These are phyloP conservation scores for Drosophila melanica DNA, from an alignment of 1,140 invertebrate species.

Conservation along the genomic window DNA sequence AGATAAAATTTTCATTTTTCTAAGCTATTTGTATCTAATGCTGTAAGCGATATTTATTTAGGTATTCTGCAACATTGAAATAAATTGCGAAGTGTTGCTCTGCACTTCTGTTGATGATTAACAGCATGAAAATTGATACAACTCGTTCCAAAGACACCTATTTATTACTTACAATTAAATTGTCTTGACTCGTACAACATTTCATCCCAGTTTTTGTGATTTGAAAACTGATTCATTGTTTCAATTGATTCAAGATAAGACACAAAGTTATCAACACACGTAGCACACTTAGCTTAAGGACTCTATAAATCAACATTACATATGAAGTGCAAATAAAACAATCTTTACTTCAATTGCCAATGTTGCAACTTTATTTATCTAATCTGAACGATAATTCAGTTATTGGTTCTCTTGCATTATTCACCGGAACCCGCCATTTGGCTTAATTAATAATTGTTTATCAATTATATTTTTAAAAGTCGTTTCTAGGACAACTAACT, in stretches of 20 bases:
- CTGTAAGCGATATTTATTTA: slow-evolving; percentile 4
- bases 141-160: no score
- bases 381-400: slow-evolving; percentile 8
- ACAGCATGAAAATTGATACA: no score
- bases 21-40: background rate
- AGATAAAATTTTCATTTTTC: background rate
- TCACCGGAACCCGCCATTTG: background rate
- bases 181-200: no score
- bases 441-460: background rate
- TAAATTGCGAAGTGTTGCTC: slow-evolving; percentile 9
- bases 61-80: slow-evolving; percentile 16
- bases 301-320: no score
- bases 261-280: background rate
- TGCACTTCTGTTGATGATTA: no score
- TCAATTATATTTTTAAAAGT: background rate
- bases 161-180: no score
- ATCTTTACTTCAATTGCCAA: no score
- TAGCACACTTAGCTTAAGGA: background rate
- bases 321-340: no score
- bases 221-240: background rate
- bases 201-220: no score
- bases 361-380: slow-evolving; percentile 7
- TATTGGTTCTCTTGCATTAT: background rate
- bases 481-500: slow-evolving; percentile 2
- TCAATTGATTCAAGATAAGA: slow-evolving; percentile 5